Percentiles rank a stretch among this genome's conserved stretches.
Conservation (phyloP, 2,888 invertebrate genomes). For the Dermolepida albohirtum region DNA sequence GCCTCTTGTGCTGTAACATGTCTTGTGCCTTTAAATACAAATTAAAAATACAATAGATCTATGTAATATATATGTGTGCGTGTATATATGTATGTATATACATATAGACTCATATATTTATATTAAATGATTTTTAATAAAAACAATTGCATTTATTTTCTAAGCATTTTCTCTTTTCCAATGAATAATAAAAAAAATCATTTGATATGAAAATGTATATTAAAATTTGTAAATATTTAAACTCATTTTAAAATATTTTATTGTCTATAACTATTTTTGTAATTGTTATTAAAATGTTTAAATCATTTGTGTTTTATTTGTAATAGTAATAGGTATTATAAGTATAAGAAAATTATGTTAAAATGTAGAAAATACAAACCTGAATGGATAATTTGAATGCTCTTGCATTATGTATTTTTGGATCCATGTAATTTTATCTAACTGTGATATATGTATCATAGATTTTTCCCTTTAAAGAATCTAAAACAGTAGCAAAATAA, state of each 20-base stretch:
- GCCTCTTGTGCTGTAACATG: conserved; percentile 7
- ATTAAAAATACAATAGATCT: background rate
- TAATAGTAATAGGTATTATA: background rate
- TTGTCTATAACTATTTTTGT: conserved; percentile 38
- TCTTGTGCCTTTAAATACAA: conserved; percentile 7
- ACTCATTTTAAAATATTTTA: conserved; percentile 26
- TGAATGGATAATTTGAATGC: no score
- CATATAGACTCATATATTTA: background rate
- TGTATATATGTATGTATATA: conserved; percentile 6
- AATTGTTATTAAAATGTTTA: conserved; percentile 35
- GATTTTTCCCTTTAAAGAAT: no score
- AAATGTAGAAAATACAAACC: no score
- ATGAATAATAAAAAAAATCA: conserved; percentile 3
- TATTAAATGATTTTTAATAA: conserved; percentile 5
- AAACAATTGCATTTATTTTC: background rate
- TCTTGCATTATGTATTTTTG: no score
- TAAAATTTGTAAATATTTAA: conserved; percentile 11
- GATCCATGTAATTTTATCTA: no score
- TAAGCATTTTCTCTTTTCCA: background rate
- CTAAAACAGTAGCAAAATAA: no score
- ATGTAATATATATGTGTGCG: conserved; percentile 8
- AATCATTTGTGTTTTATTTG: conserved; percentile 4
- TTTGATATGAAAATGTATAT: conserved; percentile 12
- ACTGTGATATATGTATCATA: no score
- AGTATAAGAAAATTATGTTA: background rate